Evolutionary conservation across 2,888 invertebrate genomes (phyloP).

Genomic region (Diplolepis rosae): DNA sequence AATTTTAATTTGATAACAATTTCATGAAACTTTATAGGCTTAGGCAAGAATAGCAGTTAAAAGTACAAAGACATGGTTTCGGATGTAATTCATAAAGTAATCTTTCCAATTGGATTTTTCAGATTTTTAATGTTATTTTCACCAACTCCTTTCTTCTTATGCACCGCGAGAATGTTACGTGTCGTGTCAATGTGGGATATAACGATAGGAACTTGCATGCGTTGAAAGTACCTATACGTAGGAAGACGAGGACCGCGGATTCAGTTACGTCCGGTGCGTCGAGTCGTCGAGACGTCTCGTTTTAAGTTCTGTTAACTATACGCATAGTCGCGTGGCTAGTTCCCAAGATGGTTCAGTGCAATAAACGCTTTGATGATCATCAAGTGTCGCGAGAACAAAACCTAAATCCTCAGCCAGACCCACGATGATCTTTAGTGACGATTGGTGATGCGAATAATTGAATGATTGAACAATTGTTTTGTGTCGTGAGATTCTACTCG

Average conservation of each 20-base stretch:
- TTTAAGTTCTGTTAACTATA: slow-evolving; percentile 38
- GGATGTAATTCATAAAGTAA: not conserved
- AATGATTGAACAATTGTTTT: slow-evolving; percentile 36
- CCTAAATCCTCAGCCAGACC: slow-evolving; percentile 12
- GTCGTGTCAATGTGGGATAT: slow-evolving; percentile 18
- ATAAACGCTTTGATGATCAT: slow-evolving; percentile 29
- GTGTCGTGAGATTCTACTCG: not conserved
- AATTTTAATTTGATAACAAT: no score
- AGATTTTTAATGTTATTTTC: slow-evolving; percentile 1
- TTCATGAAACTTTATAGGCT: no score
- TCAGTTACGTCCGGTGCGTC: slow-evolving; percentile 71
- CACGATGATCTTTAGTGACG: slow-evolving; percentile 28
- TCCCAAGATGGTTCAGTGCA: slow-evolving; percentile 3
- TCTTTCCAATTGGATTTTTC: not conserved
- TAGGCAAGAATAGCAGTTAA: no score
- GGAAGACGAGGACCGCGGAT: slow-evolving; percentile 56
- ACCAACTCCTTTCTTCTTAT: slow-evolving; percentile 7
- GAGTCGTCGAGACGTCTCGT: slow-evolving; percentile 64
- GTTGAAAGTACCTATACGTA: slow-evolving; percentile 32
- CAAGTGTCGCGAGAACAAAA: slow-evolving; percentile 31
- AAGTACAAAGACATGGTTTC: no score
- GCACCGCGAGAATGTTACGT: slow-evolving; percentile 12
- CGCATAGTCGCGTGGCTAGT: slow-evolving; percentile 30
- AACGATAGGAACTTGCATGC: slow-evolving; percentile 21
- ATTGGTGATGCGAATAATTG: slow-evolving; percentile 47